Conservation (phyloP, 1,140 invertebrate genomes). For the Diachasma alloeum region DNA sequence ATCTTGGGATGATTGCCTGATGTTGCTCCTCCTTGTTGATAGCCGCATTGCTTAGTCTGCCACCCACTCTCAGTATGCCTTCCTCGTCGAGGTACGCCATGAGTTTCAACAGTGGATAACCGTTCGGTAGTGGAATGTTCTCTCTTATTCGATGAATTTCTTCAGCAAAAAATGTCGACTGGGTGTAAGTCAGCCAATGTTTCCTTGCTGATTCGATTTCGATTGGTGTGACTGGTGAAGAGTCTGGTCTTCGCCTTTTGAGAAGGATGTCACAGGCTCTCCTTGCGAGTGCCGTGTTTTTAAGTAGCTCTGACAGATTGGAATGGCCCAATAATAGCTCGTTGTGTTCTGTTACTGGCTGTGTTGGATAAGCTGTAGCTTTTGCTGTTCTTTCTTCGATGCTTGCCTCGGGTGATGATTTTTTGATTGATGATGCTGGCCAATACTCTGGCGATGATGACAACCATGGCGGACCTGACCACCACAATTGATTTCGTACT, state of each 20-base stretch:
- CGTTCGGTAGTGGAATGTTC: background rate
- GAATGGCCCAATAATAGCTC: background rate
- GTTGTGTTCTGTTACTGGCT: background rate
- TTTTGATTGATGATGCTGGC: background rate
- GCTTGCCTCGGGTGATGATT: background rate
- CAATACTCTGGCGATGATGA: background rate
- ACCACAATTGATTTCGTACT: background rate
- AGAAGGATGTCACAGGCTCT: background rate
- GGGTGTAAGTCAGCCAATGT: background rate
- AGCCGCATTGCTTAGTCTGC: background rate
- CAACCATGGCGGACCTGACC: constrained; percentile 10
- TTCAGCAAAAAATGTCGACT: background rate
- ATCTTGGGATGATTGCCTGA: constrained; percentile 38
- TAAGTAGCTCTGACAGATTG: background rate
- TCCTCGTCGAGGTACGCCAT: background rate
- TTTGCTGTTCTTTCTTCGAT: background rate
- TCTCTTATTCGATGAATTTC: background rate
- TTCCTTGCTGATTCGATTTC: background rate
- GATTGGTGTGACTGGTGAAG: background rate
- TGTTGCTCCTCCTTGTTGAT: constrained; percentile 20
- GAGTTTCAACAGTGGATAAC: background rate
- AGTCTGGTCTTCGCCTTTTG: background rate
- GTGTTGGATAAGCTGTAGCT: background rate
- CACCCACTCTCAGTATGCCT: background rate
- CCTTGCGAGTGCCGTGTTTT: background rate